phyloP scores from a whole-genome alignment of 2,113 vertebrate genomes.

The Vulpes lagopus region DNA sequence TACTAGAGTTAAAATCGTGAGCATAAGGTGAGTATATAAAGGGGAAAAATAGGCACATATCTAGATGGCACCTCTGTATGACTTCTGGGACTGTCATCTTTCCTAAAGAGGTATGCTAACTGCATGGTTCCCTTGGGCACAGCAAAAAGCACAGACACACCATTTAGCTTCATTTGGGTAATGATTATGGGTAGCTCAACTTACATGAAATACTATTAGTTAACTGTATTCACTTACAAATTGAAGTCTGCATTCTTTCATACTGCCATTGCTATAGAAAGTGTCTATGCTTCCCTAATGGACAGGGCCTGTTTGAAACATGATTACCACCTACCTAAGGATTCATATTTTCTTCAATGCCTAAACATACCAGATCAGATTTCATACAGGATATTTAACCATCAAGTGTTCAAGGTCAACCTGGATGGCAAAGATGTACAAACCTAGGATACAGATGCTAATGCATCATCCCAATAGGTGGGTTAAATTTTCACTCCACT shows the following conservation, averaged over 20 bases:
- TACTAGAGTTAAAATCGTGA: background rate
- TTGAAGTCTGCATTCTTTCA: background rate
- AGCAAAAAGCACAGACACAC: background rate
- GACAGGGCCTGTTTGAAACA: background rate
- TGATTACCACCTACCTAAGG: background rate
- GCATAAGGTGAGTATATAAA: accelerated
- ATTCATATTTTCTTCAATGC: background rate
- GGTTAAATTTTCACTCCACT: background rate
- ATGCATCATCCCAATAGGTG: background rate
- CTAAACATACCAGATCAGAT: background rate
- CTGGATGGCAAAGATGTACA: background rate
- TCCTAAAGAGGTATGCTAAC: background rate
- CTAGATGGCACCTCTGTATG: background rate
- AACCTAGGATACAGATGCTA: background rate
- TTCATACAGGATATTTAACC: background rate
- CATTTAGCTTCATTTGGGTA: background rate
- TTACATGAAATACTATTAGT: background rate
- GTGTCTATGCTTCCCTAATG: background rate
- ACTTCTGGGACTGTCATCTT: background rate
- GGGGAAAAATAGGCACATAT: background rate
- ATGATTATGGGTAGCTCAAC: background rate
- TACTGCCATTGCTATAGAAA: accelerated
- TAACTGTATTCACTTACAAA: background rate
- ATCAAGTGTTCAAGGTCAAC: background rate
- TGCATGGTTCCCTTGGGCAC: background rate